Evolutionary conservation across 2,888 invertebrate species (phyloP).

Genomic region (Oscheius sp.): DNA sequence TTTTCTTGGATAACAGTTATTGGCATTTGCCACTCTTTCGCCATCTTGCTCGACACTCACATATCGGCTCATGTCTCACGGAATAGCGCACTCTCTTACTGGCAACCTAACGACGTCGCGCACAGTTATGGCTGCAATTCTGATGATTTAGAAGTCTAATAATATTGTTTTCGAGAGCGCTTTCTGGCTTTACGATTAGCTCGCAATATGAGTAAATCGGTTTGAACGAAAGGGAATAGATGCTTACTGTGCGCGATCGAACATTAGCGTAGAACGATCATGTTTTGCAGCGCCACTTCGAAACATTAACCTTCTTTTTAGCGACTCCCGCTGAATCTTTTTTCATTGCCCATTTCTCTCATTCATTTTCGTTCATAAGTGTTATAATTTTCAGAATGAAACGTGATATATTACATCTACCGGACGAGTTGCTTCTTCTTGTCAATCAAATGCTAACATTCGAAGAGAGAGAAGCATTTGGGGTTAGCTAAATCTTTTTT

Average conservation of each 20-base stretch:
- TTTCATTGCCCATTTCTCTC: not conserved
- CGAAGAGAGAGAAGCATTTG: constrained; percentile 1
- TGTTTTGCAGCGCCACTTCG: constrained; percentile 28
- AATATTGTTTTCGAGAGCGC: constrained; percentile 26
- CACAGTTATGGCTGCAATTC: constrained; percentile 29
- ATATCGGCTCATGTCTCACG: too few species aligned
- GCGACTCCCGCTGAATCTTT: constrained; percentile 25
- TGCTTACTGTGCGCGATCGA: constrained; percentile 27
- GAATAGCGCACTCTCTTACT: constrained; percentile 3
- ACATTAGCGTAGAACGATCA: constrained; percentile 30
- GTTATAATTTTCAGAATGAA: not conserved
- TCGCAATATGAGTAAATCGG: not conserved
- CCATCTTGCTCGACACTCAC: constrained; percentile 1
- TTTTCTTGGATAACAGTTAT: constrained; percentile 10
- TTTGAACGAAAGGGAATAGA: constrained; percentile 18
- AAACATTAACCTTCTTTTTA: constrained; percentile 31
- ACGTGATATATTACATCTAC: not conserved
- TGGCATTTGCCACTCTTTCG: constrained; percentile 2
- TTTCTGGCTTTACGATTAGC: not conserved
- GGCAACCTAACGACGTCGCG: constrained; percentile 24
- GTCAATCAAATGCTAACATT: constrained; percentile 18
- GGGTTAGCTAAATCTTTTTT: not conserved
- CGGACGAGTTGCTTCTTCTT: constrained; percentile 3
- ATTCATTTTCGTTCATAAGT: not conserved
- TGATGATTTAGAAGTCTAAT: constrained; percentile 30